Base-by-base conservation (phyloP, 2,113 vertebrate genomes). In the Chaetops frenatus region DNA sequence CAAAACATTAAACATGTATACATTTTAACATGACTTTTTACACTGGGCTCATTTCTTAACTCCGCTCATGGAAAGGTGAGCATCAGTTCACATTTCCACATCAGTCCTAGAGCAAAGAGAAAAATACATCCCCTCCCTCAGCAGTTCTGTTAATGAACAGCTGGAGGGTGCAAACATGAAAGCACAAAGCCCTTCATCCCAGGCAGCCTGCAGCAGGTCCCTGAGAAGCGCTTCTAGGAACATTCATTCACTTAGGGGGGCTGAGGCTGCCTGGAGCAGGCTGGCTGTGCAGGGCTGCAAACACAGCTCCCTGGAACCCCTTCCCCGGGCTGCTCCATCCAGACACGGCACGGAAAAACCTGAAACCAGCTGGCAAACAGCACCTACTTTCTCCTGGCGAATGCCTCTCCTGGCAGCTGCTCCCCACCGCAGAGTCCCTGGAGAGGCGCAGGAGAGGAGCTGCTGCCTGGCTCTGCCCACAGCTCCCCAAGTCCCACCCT, bases 401-500 rank as follows among this genome's bases (percentile, higher is more conserved):
- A 12, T n/a, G 50, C 81, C 42, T 27, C 28, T 35, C 48, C 29
- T 20, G 35, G 61, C 40, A 9, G 70, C 35, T 65, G 58, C 88
- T 79, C 81, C 88, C 9, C 9, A 11, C 29, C 67, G 24, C 22
- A 61, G 40, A 5, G 14, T 73, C 84, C 57, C 74, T 18, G 35
- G 9, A 27, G 10, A 90, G 74, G 28, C 8, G 31, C 48, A 27
- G 60, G 8, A 69, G 5, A 77, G 25, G 14, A 90, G 36, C 50
- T 25, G 25, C 54, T 25, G 65, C 57, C 64, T 25, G 24, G n/a
- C 79, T 69, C 88, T 93, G 79, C 61, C 65, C 45, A 40, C 57
- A 25, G 15, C n/a, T 86, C 36, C 84, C 48, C 69, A 57, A 90
- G 69, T 90, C 60, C 92, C 90, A 94, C 94, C 86, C 96, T 72